Base-by-base conservation (phyloP, 2,888 invertebrate species). In the Uloborus plumipes region DNA sequence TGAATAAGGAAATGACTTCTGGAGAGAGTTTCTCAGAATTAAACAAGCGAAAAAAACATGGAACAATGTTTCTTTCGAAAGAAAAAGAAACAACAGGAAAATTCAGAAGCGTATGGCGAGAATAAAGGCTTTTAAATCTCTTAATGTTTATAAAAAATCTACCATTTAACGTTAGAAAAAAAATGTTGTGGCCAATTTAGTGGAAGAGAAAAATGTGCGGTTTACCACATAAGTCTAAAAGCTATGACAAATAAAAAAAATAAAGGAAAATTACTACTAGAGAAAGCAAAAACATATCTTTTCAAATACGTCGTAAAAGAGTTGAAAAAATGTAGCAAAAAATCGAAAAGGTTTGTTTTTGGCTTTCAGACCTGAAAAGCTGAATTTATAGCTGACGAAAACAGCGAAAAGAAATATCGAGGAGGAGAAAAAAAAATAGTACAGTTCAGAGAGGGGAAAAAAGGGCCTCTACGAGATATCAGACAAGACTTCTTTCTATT, bases 351-450 rank as follows among this genome's bases (percentile, higher is more conserved):
- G 47, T 47, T 47, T 39, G 65, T 65, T 22, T 47, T 14, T 11
- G 65, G 49, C 65, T 47, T 64, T 65, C 47, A 65, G 18, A 39
- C 39, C 18, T 20, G 65, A 31, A 47, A 65, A 65, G 65, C 49
- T 65, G 65, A 47, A 65, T 65, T 65, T 65, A 65, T 65, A 65
- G 65, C 22, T 47, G 65, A 18, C 31, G 65, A 65, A 65, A 49
- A n/a, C 20, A 47, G 39, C 20, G 31, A 47, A 47, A 47, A 65
- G 18, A 49, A 18, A 31, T n/a, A 65, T n/a, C 18, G 13, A 11
- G 39, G 61, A 75, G 31, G 13, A 66, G 59, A 31, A 31, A 39
- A 39, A 39, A 39, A 39, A 39, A 39, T 1, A 39, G 39, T 39
- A 39, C 9, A 39, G 39, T 39, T 39, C 39, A 39, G 39, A 39